A percentile compares a stretch with the other conserved stretches of the same genome.
Conservation (phyloP, 2,888 invertebrate genomes). For the Endotricha flammealis region DNA sequence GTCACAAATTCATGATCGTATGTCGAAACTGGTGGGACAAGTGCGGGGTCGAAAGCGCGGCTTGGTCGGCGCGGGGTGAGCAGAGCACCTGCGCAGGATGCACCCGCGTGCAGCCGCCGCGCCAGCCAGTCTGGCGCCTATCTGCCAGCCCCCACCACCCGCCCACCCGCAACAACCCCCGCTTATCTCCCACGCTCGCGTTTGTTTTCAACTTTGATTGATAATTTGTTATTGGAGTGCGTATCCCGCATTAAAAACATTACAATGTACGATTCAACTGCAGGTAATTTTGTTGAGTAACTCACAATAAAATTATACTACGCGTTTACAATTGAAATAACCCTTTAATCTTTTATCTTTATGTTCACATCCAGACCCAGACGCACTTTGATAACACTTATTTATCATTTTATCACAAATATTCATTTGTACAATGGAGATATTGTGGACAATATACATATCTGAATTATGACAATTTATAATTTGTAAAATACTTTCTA, state of each 20-base stretch:
- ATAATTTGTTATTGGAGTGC: slow-evolving; percentile 74
- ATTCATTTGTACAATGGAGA: no score
- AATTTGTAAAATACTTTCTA: no score
- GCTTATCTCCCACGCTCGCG: slow-evolving; percentile 47
- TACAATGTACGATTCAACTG: slow-evolving; percentile 29
- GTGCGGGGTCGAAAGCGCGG: slow-evolving; percentile 24
- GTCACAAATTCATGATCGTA: slow-evolving; percentile 24
- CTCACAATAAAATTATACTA: slow-evolving; percentile 11
- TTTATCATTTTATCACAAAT: no score
- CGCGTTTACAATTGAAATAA: no score
- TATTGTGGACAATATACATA: no score
- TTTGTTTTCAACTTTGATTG: slow-evolving; percentile 77
- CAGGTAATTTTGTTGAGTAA: slow-evolving; percentile 17
- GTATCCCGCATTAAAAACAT: slow-evolving; percentile 54
- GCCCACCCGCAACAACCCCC: slow-evolving; percentile 22
- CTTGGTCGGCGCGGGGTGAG: slow-evolving; percentile 22
- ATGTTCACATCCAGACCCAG: no score
- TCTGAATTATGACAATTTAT: no score
- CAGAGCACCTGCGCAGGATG: slow-evolving; percentile 66
- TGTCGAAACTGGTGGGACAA: slow-evolving; percentile 23
- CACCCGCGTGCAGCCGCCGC: slow-evolving; percentile 49
- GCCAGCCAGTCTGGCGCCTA: slow-evolving; percentile 72
- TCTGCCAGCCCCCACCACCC: slow-evolving; percentile 22
- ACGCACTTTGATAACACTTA: no score
- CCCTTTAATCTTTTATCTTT: no score